Percentiles rank a stretch among this genome's conserved stretches.
phyloP scores from a whole-genome alignment of 2,113 vertebrate genomes.

The Sebastes fasciatus region DNA sequence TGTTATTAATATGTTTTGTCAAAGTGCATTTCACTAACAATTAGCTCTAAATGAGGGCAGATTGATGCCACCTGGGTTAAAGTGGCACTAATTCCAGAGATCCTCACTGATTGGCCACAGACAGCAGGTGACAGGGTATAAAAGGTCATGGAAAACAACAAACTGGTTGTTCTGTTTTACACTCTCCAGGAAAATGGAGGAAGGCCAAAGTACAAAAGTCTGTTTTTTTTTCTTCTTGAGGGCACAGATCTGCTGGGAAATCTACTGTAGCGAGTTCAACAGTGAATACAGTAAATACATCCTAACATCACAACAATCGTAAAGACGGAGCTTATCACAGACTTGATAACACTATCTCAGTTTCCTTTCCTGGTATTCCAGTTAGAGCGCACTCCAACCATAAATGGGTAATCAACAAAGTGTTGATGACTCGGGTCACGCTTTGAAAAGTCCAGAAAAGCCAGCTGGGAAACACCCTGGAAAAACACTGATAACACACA shows the following conservation, averaged over 20 bases:
- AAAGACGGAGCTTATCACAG: background rate
- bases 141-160: background rate
- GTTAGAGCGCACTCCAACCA: background rate
- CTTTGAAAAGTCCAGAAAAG: constrained; percentile 26
- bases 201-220: background rate
- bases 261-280: background rate
- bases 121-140: too few relatives aligned
- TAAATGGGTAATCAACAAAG: background rate
- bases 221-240: background rate
- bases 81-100: too few relatives aligned
- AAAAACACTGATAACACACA: background rate
- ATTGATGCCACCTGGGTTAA: too few relatives aligned
- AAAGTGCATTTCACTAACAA: too few relatives aligned
- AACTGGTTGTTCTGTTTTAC: background rate
- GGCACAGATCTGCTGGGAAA: background rate
- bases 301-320: background rate
- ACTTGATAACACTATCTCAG: background rate
- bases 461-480: background rate
- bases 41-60: too few relatives aligned
- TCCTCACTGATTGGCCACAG: too few relatives aligned
- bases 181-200: background rate
- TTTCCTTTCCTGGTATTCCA: constrained; percentile 21
- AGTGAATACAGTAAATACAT: background rate
- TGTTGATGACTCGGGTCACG: constrained; percentile 9
- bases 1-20: too few relatives aligned